phyloP scores from a whole-genome alignment of 2,797 vertebrate genomes.

The Acropternis orthonyx region DNA sequence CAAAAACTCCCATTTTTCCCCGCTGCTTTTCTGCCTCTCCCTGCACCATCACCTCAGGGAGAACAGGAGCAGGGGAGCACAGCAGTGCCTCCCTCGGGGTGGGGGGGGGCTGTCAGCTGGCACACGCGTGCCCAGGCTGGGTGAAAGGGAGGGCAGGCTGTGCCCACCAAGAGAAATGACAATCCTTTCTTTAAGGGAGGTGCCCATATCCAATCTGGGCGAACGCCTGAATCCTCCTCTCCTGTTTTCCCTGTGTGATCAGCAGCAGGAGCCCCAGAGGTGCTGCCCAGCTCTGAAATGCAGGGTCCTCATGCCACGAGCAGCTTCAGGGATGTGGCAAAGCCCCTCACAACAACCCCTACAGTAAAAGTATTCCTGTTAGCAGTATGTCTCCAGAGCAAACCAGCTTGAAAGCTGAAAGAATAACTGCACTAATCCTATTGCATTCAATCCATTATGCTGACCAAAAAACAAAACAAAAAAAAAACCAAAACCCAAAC shows the following conservation, averaged over 20 bases:
- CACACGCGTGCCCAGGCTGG: neutral
- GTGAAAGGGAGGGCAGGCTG: neutral
- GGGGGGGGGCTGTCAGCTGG: accelerated
- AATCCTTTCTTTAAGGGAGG: neutral
- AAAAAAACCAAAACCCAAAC: neutral
- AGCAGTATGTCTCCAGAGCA: neutral
- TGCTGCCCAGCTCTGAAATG: neutral
- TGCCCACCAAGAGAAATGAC: neutral
- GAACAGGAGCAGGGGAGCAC: neutral
- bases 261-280: neutral
- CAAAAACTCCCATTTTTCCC: neutral
- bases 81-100: neutral
- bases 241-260: neutral
- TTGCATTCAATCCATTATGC: neutral
- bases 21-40: accelerated
- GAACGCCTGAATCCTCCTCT: neutral
- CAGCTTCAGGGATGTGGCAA: slow-evolving; percentile 16
- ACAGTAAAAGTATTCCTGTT: neutral
- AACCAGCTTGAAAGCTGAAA: slow-evolving; percentile 9
- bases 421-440: neutral
- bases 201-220: neutral
- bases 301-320: neutral
- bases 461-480: neutral
- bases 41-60: neutral
- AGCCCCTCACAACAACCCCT: neutral